Evolutionary conservation across 2,113 vertebrate genomes (phyloP).

Genomic region (Maccullochella peelii): DNA sequence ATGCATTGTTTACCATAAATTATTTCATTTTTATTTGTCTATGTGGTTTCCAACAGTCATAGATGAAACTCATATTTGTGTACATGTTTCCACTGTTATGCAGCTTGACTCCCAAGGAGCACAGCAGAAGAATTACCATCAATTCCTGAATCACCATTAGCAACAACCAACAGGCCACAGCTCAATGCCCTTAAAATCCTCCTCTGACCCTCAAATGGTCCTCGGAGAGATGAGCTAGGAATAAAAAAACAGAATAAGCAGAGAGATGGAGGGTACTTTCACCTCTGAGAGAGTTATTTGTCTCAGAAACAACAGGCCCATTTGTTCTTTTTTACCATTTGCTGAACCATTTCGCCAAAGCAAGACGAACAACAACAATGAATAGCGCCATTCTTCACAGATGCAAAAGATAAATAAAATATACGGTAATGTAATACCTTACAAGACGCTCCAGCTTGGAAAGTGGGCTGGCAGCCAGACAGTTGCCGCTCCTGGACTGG

Average conservation of each 20-base stretch:
- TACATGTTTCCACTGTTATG: slow-evolving; percentile 13
- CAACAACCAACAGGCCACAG: slow-evolving; percentile 35
- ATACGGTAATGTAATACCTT: slow-evolving; percentile 55
- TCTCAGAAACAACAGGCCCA: slow-evolving; percentile 58
- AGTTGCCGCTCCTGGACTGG: slow-evolving; percentile 36
- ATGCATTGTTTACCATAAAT: neutral
- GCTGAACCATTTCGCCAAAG: slow-evolving; percentile 40
- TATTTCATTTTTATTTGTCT: slow-evolving; percentile 17
- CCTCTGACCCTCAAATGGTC: slow-evolving; percentile 52
- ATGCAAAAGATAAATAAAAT: slow-evolving; percentile 73
- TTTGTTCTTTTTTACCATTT: slow-evolving; percentile 58
- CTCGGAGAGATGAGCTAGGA: slow-evolving; percentile 37
- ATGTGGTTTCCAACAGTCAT: neutral
- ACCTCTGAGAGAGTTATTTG: slow-evolving; percentile 58
- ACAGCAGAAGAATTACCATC: slow-evolving; percentile 33
- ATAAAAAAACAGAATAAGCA: slow-evolving; percentile 38
- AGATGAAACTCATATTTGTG: slow-evolving; percentile 13
- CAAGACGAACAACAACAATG: slow-evolving; percentile 55
- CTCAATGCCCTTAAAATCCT: slow-evolving; percentile 53
- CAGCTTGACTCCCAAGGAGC: slow-evolving; percentile 32
- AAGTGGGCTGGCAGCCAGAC: slow-evolving; percentile 52
- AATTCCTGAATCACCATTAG: slow-evolving; percentile 58
- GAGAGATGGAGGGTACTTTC: slow-evolving; percentile 49
- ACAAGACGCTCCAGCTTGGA: slow-evolving; percentile 31
- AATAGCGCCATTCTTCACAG: slow-evolving; percentile 58